Evolutionary conservation across 2,888 invertebrate species (phyloP), one percentile per base, ranked within the genome.

Genomic region (Gastracanthus pulcherrimus): DNA sequence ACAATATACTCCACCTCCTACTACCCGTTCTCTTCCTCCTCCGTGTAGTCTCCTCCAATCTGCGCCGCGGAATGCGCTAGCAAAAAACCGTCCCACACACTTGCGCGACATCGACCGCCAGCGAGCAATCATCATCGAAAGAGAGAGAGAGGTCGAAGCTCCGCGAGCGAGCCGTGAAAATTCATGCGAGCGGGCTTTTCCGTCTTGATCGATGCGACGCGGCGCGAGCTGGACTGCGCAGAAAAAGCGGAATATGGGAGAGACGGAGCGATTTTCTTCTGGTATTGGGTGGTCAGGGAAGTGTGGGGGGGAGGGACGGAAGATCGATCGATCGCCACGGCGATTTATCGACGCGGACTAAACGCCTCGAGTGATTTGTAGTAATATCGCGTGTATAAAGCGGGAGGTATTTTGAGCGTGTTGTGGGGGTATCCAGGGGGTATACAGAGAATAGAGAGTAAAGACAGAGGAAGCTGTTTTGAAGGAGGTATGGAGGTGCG

Each of bases 121-220:
- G n/a, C n/a, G n/a, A n/a, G n/a, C n/a, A n/a, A n/a, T n/a, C n/a
- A n/a, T n/a, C n/a, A n/a, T n/a, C n/a, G 11, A 41, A 13, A 4
- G 41, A 41, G 41, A 41, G 3, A 41, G 41, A 13, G 41, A 41
- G 41, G 5, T 41, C 7, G 13, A 41, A 41, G 13, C 7, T 13
- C 11, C 1, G 13, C 45, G 45, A 34, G 9, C 9, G 16, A 51
- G 76, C 66, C 70, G 81, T 77, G 77, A 81, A 81, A 81, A 81
- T 77, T 77, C 81, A 81, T 77, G 77, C 76, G 76, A 29, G n/a
- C n/a, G n/a, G 23, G 60, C 72, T 81, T 77, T 77, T 69, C 69
- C 67, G n/a, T 38, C 51, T 45, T 66, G 70, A 80, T 62, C 80
- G 75, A 55, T 51, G 60, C n/a, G 38, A 23, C 13, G 26, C n/a